These are phyloP conservation scores for Troides oblongomaculatus DNA, from an alignment of 2,888 invertebrate species.

Conservation along the genomic window DNA sequence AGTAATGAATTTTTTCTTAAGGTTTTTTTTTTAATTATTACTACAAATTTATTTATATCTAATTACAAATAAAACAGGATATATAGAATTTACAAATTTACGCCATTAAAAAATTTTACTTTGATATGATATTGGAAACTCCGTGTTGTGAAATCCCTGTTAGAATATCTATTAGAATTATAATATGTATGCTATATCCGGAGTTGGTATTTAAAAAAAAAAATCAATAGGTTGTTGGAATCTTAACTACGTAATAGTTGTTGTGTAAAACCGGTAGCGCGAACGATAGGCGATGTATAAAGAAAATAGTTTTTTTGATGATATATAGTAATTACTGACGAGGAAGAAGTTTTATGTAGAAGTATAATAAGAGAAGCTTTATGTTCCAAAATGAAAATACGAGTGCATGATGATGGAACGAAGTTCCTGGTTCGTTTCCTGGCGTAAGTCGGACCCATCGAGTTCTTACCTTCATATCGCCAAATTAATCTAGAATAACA, in stretches of 20 bases:
- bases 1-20: not conserved
- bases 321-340: not conserved
- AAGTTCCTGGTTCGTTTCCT: too few relatives aligned
- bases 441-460: too few relatives aligned
- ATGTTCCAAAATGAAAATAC: too few relatives aligned
- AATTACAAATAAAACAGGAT: conserved; percentile 1
- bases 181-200: conserved; percentile 36
- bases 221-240: conserved; percentile 56
- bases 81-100: conserved; percentile 30
- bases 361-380: too few relatives aligned
- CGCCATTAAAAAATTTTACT: conserved; percentile 9
- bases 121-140: conserved; percentile 47
- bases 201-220: conserved; percentile 48
- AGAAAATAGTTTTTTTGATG: not conserved
- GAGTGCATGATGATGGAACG: too few relatives aligned
- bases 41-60: too few relatives aligned
- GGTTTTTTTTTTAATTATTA: not conserved
- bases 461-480: too few relatives aligned
- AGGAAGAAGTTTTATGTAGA: too few relatives aligned
- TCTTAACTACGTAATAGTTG: conserved; percentile 54
- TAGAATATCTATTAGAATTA: conserved; percentile 49
- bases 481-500: too few relatives aligned
- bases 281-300: conserved; percentile 41
- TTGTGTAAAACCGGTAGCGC: conserved; percentile 70
- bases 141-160: conserved; percentile 40